phyloP scores from a whole-genome alignment of 2,888 invertebrate species.

The Chalcis sispes region DNA sequence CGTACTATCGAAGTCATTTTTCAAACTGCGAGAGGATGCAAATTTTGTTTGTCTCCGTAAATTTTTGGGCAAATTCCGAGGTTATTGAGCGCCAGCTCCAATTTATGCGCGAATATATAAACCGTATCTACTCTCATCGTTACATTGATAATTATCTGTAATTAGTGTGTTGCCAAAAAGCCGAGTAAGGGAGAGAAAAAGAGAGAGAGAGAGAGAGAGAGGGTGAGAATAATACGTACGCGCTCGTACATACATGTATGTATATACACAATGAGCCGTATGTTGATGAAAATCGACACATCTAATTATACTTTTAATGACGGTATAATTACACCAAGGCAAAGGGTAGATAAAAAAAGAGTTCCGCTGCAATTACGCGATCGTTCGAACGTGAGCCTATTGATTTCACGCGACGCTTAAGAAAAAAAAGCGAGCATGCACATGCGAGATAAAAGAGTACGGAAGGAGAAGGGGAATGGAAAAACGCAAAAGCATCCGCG shows the following conservation, averaged over 20 bases:
- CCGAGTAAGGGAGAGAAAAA: too few relatives aligned
- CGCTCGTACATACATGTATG: too few relatives aligned
- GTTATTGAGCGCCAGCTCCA: not conserved
- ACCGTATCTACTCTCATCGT: not conserved
- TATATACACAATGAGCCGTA: too few relatives aligned
- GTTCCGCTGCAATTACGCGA: conserved; percentile 24
- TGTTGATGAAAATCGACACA: conserved; percentile 9
- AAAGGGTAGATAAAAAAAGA: not conserved
- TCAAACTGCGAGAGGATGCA: too few relatives aligned
- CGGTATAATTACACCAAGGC: conserved; percentile 36
- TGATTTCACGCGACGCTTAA: conserved; percentile 33
- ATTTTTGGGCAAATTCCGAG: too few relatives aligned
- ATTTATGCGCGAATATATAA: conserved; percentile 11
- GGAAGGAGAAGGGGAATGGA: not conserved
- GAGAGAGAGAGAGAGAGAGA: too few relatives aligned
- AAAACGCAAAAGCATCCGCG: conserved; percentile 2
- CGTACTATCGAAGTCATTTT: too few relatives aligned
- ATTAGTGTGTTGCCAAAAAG: conserved; percentile 34
- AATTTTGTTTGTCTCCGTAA: too few relatives aligned
- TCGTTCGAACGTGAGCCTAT: conserved; percentile 14
- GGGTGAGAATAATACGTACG: too few relatives aligned
- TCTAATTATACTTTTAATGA: conserved; percentile 47
- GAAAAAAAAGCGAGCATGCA: too few relatives aligned
- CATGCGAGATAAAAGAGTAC: too few relatives aligned
- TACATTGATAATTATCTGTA: conserved; percentile 44